Percentiles rank a stretch among this genome's conserved stretches.
Conservation (phyloP, 37 sponge, comb jelly and placozoan species). For the Halichondria panicea region DNA sequence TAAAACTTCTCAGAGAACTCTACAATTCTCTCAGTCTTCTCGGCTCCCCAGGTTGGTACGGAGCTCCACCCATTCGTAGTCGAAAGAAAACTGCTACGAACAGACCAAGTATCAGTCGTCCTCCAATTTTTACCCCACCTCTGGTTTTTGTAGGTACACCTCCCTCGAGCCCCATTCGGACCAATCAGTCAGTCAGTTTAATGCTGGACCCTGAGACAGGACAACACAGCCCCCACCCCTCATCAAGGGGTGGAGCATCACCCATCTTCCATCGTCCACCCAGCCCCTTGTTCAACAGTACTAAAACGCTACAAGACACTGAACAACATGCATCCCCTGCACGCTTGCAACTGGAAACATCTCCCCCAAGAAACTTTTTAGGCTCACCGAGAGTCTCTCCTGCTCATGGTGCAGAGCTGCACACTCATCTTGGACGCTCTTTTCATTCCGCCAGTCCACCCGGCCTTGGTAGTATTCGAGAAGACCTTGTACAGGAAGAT, state of each 20-base stretch:
- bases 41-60: slow-evolving; percentile 48
- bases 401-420: no score
- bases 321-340: background rate
- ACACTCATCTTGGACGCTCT: no score
- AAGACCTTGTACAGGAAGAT: background rate
- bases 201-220: slow-evolving; percentile 28
- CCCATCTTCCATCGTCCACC: no score
- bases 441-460: background rate
- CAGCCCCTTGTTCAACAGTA: no score
- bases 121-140: slow-evolving; percentile 1
- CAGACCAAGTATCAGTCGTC: background rate
- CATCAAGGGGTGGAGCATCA: background rate
- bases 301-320: no score
- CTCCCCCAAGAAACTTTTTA: background rate
- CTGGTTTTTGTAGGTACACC: slow-evolving; percentile 29
- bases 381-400: no score
- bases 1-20: slow-evolving; percentile 26
- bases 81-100: slow-evolving; percentile 19
- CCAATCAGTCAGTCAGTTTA: background rate
- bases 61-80: slow-evolving; percentile 18
- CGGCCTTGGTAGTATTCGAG: background rate
- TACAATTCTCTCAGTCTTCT: slow-evolving; percentile 14
- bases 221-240: slow-evolving; percentile 2
- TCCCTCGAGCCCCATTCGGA: background rate
- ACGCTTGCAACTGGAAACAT: background rate